Evolutionary conservation across 1,140 invertebrate genomes (phyloP), one percentile per base, ranked within the genome.

Genomic region (Hypsibius dujardini): DNA sequence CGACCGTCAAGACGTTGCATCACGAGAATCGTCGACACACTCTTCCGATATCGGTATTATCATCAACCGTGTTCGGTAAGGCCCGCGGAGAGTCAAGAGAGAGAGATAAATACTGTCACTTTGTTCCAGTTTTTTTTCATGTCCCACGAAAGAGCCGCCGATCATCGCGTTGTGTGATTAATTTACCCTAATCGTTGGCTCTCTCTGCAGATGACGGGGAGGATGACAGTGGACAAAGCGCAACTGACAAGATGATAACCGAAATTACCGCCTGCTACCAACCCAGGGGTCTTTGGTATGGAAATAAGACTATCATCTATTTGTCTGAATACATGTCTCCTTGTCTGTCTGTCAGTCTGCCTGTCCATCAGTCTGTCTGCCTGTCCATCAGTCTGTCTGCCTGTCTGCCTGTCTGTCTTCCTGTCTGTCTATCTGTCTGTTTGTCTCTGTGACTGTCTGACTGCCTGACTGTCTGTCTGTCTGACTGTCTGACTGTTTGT

Each of bases 321-420:
- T 7, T 56, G 50, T 7, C 50, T n/a, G 7, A 56, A 15, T 12
- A 67, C 0, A 12, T 67, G 12, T 12, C 12, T 67, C 62, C 12
- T 67, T 67, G 45, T 42, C 62, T 42, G 62, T 42, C 62, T 59
- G 82, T 91, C 75, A 90, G 90, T 1, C 81, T 96, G 0, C 96
- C 28, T 28, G 28, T 28, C 28, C 28, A 28, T 28, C 28, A 28
- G 28, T 28, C 28, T 28, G 28, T 28, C 28, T 28, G 28, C 28
- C 28, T 28, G 28, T 28, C 28, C 28, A 28, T 28, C 28, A 28
- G 28, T 28, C 28, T 28, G 28, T 28, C 28, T 28, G 28, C 28
- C 28, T 28, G 28, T 28, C 28, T 28, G 28, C 28, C 28, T 28
- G 28, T 28, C 28, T 28, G 28, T 28, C 28, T 28, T 0, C 28